phyloP scores from a whole-genome alignment of 2,797 vertebrate species.

The Alectoris magna region DNA sequence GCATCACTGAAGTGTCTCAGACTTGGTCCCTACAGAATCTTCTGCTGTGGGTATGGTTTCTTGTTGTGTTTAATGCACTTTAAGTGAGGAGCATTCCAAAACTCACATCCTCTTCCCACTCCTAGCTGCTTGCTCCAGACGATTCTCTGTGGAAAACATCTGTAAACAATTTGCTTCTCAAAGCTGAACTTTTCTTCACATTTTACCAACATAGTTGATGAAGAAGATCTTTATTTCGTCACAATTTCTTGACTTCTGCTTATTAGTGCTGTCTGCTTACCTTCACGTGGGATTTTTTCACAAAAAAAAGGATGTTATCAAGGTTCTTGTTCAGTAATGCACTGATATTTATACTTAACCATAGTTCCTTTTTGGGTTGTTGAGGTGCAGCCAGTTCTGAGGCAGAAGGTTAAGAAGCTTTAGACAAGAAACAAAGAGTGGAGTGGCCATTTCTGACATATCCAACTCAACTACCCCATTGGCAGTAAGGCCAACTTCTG shows the following conservation, averaged over 20 bases:
- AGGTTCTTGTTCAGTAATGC: not conserved
- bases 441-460: fast-evolving
- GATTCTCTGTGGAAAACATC: not conserved
- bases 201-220: not conserved
- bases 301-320: not conserved
- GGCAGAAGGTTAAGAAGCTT: not conserved
- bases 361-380: not conserved
- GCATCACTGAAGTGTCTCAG: not conserved
- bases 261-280: not conserved
- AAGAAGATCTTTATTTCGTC: not conserved
- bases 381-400: not conserved
- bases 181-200: not conserved
- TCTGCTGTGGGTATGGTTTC: not conserved
- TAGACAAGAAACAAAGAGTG: not conserved
- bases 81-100: not conserved
- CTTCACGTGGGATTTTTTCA: not conserved
- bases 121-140: not conserved
- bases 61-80: not conserved
- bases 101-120: not conserved
- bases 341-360: not conserved
- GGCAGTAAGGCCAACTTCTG: not conserved
- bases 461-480: not conserved
- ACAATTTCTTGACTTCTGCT: fast-evolving
- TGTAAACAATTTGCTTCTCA: not conserved
- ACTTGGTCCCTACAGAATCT: not conserved